phyloP scores from a whole-genome alignment of 2,888 invertebrate genomes.

The Acanthopleura granulata region DNA sequence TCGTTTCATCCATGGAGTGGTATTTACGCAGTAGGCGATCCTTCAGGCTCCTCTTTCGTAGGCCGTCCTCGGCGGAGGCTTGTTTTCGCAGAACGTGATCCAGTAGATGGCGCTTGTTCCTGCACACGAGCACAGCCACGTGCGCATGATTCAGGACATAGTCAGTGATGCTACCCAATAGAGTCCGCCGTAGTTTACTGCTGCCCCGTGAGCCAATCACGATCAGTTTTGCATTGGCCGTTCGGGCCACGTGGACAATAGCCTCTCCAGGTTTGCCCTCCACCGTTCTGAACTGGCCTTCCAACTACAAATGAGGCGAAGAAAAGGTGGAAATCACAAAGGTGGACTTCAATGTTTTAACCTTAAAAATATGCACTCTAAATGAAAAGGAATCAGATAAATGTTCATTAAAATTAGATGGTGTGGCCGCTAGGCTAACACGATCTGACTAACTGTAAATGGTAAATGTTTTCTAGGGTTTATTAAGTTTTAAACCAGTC shows the following conservation, averaged over 20 bases:
- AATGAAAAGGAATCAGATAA: too few relatives aligned
- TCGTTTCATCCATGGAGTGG: conserved; percentile 9
- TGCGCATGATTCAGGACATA: conserved; percentile 13
- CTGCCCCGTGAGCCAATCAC: conserved; percentile 16
- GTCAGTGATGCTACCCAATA: conserved; percentile 15
- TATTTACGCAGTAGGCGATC: conserved; percentile 14
- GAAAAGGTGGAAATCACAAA: background rate
- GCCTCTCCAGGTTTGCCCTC: conserved; percentile 16
- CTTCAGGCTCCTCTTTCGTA: background rate
- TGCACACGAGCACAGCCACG: conserved; percentile 15
- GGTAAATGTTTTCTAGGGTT: too few relatives aligned
- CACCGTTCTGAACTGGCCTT: conserved; percentile 3
- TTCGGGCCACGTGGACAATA: conserved; percentile 17
- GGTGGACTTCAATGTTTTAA: too few relatives aligned
- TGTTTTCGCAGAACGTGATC: background rate
- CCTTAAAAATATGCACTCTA: too few relatives aligned
- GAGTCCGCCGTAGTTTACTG: conserved; percentile 7
- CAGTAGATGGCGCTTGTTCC: conserved; percentile 19
- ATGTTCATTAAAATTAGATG: too few relatives aligned
- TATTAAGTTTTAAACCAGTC: too few relatives aligned
- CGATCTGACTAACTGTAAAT: too few relatives aligned
- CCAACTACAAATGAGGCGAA: background rate
- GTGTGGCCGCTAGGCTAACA: too few relatives aligned
- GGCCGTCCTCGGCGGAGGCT: background rate
- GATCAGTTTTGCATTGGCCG: conserved; percentile 2